Percentiles rank a stretch among this genome's conserved stretches.
Evolutionary conservation across 2,797 vertebrate genomes (phyloP).

Genomic region (Poeciliopsis infans): DNA sequence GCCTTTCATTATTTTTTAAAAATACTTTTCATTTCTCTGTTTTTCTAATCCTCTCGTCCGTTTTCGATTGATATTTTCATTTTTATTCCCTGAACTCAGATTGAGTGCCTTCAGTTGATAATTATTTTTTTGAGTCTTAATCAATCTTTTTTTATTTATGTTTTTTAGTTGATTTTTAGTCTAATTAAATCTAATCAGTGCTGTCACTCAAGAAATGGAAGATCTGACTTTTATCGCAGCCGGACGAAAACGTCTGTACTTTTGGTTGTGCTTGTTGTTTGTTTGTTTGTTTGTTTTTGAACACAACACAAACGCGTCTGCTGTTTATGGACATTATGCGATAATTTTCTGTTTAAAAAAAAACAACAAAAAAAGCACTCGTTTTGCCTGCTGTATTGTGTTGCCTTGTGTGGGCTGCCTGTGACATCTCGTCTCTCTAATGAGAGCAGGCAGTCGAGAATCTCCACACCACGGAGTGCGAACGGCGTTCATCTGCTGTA

Average conservation of each 20-base stretch:
- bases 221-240: background rate
- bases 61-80: background rate
- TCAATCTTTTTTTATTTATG: background rate
- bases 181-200: conserved; percentile 11
- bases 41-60: background rate
- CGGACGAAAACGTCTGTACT: background rate
- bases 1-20: conserved; percentile 63
- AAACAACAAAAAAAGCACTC: background rate
- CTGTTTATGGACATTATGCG: background rate
- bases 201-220: conserved; percentile 24
- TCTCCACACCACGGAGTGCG: conserved; percentile 18
- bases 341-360: conserved; percentile 11
- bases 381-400: background rate
- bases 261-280: conserved; percentile 1
- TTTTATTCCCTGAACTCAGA: conserved; percentile 81
- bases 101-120: conserved; percentile 13
- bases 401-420: background rate
- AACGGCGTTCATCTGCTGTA: conserved; percentile 33
- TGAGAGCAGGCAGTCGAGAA: conserved; percentile 29
- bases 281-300: background rate
- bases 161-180: background rate
- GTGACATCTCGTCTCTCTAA: conserved; percentile 1
- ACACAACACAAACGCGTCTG: background rate
- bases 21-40: background rate
- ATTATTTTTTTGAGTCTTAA: conserved; percentile 27